Percentiles rank a stretch among this genome's conserved stretches.
phyloP scores from a whole-genome alignment of 2,888 invertebrate genomes.

The Leptinotarsa rubiginosa region DNA sequence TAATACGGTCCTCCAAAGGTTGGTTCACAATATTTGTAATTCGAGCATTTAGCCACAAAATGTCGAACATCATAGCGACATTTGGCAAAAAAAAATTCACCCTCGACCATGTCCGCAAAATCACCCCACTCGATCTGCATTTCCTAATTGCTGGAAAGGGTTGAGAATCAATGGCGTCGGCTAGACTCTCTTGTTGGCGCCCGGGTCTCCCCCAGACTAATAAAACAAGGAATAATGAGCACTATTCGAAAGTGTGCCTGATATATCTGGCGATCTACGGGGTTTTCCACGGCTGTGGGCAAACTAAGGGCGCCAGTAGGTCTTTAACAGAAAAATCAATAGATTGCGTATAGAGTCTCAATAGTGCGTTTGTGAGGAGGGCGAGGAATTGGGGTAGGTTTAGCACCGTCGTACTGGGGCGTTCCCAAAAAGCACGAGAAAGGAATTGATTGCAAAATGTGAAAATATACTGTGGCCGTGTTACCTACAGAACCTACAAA shows the following conservation, averaged over 20 bases:
- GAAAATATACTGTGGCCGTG: not conserved
- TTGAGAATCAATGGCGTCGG: constrained; percentile 21
- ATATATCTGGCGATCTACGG: constrained; percentile 22
- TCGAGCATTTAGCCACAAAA: not conserved
- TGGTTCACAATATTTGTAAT: too few relatives aligned
- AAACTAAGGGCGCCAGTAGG: constrained; percentile 35
- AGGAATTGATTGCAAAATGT: not conserved
- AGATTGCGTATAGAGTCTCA: constrained; percentile 12
- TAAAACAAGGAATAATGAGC: constrained; percentile 9
- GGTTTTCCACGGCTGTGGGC: constrained; percentile 32
- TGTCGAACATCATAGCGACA: not conserved
- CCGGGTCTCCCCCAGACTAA: constrained; percentile 23
- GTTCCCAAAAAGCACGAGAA: not conserved
- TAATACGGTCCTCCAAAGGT: too few relatives aligned
- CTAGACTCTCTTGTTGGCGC: constrained; percentile 22
- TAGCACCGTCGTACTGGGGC: not conserved
- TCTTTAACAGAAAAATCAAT: constrained; percentile 39
- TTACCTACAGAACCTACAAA: too few relatives aligned
- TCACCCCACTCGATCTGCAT: constrained; percentile 13
- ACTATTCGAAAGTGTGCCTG: constrained; percentile 10
- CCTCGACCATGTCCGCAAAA: not conserved
- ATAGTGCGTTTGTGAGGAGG: constrained; percentile 13
- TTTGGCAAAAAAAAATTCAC: not conserved
- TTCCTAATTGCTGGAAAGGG: constrained; percentile 13
- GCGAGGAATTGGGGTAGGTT: constrained; percentile 22